Evolutionary conservation across 2,113 vertebrate genomes (phyloP), one percentile per base, ranked within the genome.

Genomic region (Dicrurus megarhynchus): DNA sequence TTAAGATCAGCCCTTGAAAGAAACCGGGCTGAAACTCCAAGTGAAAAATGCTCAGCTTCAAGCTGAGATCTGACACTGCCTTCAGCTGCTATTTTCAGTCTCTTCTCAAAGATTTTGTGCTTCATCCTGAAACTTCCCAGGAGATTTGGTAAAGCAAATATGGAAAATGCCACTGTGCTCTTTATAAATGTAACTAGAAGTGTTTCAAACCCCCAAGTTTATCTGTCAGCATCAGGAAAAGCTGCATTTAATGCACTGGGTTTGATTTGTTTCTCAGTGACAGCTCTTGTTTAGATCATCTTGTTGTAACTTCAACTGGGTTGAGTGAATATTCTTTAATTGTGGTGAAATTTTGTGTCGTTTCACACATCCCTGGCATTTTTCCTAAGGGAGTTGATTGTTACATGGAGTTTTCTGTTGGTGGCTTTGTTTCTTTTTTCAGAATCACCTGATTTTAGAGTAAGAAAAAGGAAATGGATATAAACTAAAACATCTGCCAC

Each of bases 191-290:
- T 9, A 24, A 23, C 26, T 27, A 7, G 28, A 32, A 68, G 37
- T 27, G 22, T 64, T 87, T 79, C 63, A 88, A 84, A 28, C 9
- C 17, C 70, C 37, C 11, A 55, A 46, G 8, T 79, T 84, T 30
- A 61, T 64, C 27, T 71, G 27, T 17, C 53, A 41, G 13, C 37
- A 41, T 13, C 24, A 37, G 53, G n/a, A 63, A 77, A 93, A 84
- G 10, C 39, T 52, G 0, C 3, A 0, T 63, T 93, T 74, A 44
- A 22, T 22, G 8, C 9, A 4, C 16, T 16, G 47, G 13, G 16
- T 35, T 5, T 65, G 67, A 15, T 69, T 41, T 71, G n/a, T 56
- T 57, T 49, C 81, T 44, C 46, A 35, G 16, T 27, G 50, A 30
- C 27, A 42, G 49, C 23, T 74, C 75, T 63, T 55, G 39, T 27